Base-by-base conservation (phyloP, 1,140 invertebrate species). In the Drosophila arizonae region DNA sequence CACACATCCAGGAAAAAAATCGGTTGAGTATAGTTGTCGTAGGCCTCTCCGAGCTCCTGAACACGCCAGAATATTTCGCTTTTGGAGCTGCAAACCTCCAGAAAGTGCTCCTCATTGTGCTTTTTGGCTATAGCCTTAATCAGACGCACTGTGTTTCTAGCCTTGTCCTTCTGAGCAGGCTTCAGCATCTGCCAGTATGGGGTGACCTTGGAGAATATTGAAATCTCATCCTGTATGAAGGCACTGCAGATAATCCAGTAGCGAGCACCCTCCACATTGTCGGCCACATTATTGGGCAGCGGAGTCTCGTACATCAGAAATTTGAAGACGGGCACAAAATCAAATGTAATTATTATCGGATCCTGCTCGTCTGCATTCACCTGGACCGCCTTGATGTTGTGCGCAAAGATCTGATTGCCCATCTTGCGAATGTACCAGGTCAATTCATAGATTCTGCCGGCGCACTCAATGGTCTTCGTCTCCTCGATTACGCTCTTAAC, bases 251-350 rank as follows among this genome's bases (percentile, higher is more conserved):
- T 45, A 6, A 15, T 45, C 36, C 36, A 39, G 11, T 11, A 39
- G 36, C 36, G 36, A 39, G 36, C 36, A 4, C 43, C 43, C 13
- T 43, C 41, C 13, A 43, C 41, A 15, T 43, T 45, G n/a, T 45
- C 43, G 5, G 43, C 43, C 43, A n/a, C 13, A 8, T 17, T 45
- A n/a, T 45, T 39, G 36, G 36, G 36, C 36, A 39, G 11, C 3
- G 36, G 36, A 3, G 36, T 39, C 36, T 39, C 36, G 36, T 39
- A 39, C 10, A 39, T 39, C 3, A 39, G 36, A 39, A 39, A 39
- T 4, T 39, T 39, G 36, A 39, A 39, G 36, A 39, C 50, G 21
- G 50, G 50, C 10, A 52, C 50, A 30, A 52, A 52, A 26, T 52
- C 50, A 6, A 52, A 52, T 6, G 10, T 52, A 13, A 52, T 52